Evolutionary conservation across 2,888 invertebrate species (phyloP), one percentile per base, ranked within the genome.

Genomic region (Sesia apiformis): DNA sequence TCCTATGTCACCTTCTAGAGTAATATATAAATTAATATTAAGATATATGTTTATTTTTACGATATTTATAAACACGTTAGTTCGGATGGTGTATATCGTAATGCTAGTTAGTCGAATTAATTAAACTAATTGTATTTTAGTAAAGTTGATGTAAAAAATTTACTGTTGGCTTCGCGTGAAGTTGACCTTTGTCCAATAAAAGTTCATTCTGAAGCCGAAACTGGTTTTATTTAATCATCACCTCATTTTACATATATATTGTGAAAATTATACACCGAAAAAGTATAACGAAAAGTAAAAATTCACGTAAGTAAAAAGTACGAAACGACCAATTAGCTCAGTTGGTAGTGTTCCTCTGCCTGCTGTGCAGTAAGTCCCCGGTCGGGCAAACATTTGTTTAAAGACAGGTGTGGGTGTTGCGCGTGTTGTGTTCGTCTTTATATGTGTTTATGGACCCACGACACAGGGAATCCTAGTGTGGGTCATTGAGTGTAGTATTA

Each of bases 171-270:
- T 79, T 78, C 78, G 66, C 63, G 64, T 66, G 73, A 71, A 72
- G 73, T 74, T 74, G 70, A 74, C 71, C 75, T 82, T 83, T 84
- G 84, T 84, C 87, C 84, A 88, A 84, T 87, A 87, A 86, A 86
- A 77, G 74, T 81, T 84, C 84, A 84, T 84, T 82, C 84, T 76
- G 80, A 52, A 85, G 82, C 81, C 76, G 73, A 75, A 67, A 49
- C 58, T 72, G 58, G 76, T 86, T 85, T 87, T 58, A 54, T 56
- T 51, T 8, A n/a, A 42, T 40, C 4, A 5, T 1, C 7, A 42
- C 42, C 42, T 42, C 7, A 42, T 42, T 23, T 23, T 23, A 23
- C 23, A 23, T 23, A 23, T 1, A 23, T 23, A 23, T n/a, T n/a
- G n/a, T 23, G 23, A 23, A 23, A 23, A 23, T 23, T 23, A 23